phyloP scores from a whole-genome alignment of 2,113 vertebrate species.

The Grammomys dolichurus region DNA sequence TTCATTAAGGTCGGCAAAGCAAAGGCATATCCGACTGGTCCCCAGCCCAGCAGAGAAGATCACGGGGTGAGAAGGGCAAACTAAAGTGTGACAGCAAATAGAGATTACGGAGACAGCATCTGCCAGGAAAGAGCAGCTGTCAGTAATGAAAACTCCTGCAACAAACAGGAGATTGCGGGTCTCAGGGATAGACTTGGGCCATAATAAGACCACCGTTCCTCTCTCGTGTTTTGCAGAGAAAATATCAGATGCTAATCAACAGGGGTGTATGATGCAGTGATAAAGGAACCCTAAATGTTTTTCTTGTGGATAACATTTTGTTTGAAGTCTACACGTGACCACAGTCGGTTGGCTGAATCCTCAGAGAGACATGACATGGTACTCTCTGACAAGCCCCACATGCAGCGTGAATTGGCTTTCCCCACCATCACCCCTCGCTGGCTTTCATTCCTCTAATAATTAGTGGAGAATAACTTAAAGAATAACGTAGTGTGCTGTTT shows the following conservation, averaged over 20 bases:
- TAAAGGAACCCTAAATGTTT: slow-evolving; percentile 28
- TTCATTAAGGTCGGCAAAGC: slow-evolving; percentile 71
- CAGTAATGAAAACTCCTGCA: slow-evolving; percentile 59
- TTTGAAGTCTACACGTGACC: slow-evolving; percentile 29
- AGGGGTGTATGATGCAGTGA: not conserved
- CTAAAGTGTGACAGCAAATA: slow-evolving; percentile 75
- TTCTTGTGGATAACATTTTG: slow-evolving; percentile 10
- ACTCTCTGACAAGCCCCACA: not conserved
- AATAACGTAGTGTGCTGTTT: not conserved
- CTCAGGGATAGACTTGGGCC: slow-evolving; percentile 57
- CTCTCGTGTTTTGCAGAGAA: slow-evolving; percentile 44
- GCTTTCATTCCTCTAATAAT: not conserved
- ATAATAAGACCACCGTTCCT: slow-evolving; percentile 46
- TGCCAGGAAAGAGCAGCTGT: slow-evolving; percentile 77
- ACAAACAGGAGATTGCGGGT: slow-evolving; percentile 70
- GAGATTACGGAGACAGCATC: slow-evolving; percentile 77
- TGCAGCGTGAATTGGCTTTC: not conserved
- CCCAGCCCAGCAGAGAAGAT: slow-evolving; percentile 63
- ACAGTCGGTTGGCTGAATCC: not conserved
- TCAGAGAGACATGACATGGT: not conserved
- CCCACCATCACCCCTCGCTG: not conserved
- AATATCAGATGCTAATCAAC: slow-evolving; percentile 60
- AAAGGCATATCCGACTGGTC: slow-evolving; percentile 62
- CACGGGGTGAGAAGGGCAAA: slow-evolving; percentile 73
- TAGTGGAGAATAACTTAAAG: not conserved